These are phyloP conservation scores for Spialia ferax DNA, from an alignment of 2,888 invertebrate genomes.

Conservation along the genomic window DNA sequence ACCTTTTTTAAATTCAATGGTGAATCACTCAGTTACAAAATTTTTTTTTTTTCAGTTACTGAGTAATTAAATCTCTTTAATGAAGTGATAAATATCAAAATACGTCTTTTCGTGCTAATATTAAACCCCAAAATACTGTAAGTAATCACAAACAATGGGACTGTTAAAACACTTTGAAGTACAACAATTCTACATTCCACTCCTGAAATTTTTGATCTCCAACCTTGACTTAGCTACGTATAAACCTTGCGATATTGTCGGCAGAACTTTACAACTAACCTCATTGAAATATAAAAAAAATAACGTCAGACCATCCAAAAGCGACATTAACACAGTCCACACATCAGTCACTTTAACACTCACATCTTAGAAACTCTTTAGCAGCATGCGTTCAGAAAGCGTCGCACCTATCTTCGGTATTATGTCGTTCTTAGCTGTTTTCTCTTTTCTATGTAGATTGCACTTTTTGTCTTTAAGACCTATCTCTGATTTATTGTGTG, in stretches of 20 bases:
- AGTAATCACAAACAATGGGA: too few species aligned
- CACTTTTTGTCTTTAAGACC: conserved; percentile 76
- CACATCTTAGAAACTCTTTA: conserved; percentile 70
- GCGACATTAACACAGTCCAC: conserved; percentile 33
- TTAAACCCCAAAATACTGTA: too few species aligned
- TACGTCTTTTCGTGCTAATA: too few species aligned
- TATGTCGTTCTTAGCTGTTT: conserved; percentile 62
- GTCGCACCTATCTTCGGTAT: conserved; percentile 68
- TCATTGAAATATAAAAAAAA: conserved; percentile 45
- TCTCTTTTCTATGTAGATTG: conserved; percentile 69
- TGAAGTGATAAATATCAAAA: too few species aligned
- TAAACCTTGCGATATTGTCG: conserved; percentile 77
- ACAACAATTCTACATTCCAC: conserved; percentile 15
- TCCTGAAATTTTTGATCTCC: conserved; percentile 52
- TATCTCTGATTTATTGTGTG: conserved; percentile 78
- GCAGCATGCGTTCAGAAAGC: conserved; percentile 71
- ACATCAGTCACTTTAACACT: conserved; percentile 15
- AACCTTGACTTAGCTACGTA: conserved; percentile 53
- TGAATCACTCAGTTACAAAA: too few species aligned
- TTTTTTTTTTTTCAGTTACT: too few species aligned
- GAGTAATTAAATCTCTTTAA: too few species aligned
- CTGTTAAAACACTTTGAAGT: too few species aligned
- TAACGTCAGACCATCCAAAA: conserved; percentile 42
- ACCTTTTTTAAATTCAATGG: too few species aligned
- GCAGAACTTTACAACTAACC: conserved; percentile 66